phyloP scores from a whole-genome alignment of 1,140 invertebrate species.

The Ephestia elutella region DNA sequence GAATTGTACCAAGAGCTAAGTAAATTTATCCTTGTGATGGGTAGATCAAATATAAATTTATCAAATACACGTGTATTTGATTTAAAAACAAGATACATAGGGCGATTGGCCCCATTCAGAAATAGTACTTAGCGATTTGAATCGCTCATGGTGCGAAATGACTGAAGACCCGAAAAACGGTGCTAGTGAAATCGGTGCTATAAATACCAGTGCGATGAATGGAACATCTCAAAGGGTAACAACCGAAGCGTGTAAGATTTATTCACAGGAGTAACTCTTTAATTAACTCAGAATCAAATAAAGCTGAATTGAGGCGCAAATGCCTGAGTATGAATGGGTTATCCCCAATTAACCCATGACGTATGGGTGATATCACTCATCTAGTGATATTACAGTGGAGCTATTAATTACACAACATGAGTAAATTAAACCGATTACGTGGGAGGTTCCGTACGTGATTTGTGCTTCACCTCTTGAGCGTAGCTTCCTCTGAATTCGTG shows the following conservation, averaged over 20 bases:
- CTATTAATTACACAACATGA: conserved; percentile 27
- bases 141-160: too few species aligned
- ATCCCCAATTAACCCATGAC: conserved; percentile 18
- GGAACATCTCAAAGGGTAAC: too few species aligned
- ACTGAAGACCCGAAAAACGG: too few species aligned
- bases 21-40: too few species aligned
- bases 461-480: conserved; percentile 10
- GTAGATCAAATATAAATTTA: too few species aligned
- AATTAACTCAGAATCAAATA: neutral
- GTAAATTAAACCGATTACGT: conserved; percentile 25
- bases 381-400: conserved; percentile 20
- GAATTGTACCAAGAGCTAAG: too few species aligned
- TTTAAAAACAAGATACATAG: too few species aligned
- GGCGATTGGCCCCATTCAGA: too few species aligned
- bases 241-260: neutral
- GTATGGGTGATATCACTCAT: conserved; percentile 19
- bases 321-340: conserved; percentile 10
- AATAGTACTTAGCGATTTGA: too few species aligned
- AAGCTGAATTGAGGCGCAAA: neutral
- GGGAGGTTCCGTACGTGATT: conserved; percentile 15
- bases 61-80: too few species aligned
- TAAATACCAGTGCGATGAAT: too few species aligned
- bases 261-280: neutral
- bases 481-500: neutral
- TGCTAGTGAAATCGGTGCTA: too few species aligned